Conservation (phyloP, 2,797 vertebrate genomes). For the Pipistrellus pipistrellus region DNA sequence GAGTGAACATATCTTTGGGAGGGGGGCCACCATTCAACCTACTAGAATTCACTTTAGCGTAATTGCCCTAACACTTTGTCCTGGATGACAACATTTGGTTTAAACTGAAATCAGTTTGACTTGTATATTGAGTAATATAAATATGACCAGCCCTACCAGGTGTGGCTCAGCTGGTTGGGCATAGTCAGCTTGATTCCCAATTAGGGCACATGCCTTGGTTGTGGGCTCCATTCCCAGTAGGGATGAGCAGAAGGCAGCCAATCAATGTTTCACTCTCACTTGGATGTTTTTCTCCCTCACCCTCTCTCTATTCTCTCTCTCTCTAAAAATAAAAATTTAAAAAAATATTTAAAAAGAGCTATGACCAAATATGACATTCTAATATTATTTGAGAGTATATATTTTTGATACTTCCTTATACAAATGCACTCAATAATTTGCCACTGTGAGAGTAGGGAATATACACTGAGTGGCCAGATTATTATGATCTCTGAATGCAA, state of each 20-base stretch:
- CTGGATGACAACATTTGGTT: background rate
- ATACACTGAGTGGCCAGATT: background rate
- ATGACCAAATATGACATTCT: background rate
- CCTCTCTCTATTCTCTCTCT: background rate
- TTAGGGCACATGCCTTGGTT: background rate
- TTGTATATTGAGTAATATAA: background rate
- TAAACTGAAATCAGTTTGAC: background rate
- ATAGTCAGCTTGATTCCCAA: background rate
- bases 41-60: background rate
- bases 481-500: too few relatives aligned
- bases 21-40: background rate
- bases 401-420: background rate
- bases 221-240: background rate
- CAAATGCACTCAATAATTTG: slow-evolving; percentile 26
- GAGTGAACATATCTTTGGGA: background rate
- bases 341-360: background rate
- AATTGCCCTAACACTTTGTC: background rate
- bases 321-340: background rate
- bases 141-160: background rate
- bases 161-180: background rate
- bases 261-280: background rate
- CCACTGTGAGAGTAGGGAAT: background rate
- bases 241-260: background rate
- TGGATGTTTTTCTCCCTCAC: background rate
- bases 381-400: background rate